A percentile compares a stretch with the other conserved stretches of the same genome.
phyloP scores from a whole-genome alignment of 2,888 invertebrate genomes.

The Saturnia japonica region DNA sequence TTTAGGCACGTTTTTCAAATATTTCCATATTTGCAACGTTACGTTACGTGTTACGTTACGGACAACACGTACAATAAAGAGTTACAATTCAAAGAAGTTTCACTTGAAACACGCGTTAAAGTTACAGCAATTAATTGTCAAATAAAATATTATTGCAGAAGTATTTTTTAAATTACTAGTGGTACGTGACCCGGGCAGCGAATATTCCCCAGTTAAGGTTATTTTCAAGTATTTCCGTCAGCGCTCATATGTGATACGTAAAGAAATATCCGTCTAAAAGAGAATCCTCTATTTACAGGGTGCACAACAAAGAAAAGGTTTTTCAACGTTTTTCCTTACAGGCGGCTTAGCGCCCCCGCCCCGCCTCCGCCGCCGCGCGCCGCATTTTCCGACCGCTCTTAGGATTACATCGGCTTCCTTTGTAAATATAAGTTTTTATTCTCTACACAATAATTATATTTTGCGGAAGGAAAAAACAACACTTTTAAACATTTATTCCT shows the following conservation, averaged over 20 bases:
- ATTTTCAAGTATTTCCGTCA: neutral
- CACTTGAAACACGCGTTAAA: too few species aligned
- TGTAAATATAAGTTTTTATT: slow-evolving; percentile 4
- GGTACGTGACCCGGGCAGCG: neutral
- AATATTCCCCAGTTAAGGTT: neutral
- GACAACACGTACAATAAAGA: too few species aligned
- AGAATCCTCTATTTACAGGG: slow-evolving; percentile 4
- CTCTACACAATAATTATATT: neutral
- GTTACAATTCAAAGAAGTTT: too few species aligned
- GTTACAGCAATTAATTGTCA: too few species aligned
- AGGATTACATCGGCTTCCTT: slow-evolving; percentile 7
- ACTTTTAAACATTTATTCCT: neutral
- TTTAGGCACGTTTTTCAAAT: too few species aligned
- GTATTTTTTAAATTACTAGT: neutral
- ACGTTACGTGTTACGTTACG: too few species aligned
- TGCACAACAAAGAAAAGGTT: slow-evolving; percentile 13
- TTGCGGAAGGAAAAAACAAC: neutral
- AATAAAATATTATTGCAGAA: too few species aligned
- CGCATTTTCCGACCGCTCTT: slow-evolving; percentile 8
- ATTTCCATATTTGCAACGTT: too few species aligned
- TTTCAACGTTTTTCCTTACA: slow-evolving; percentile 2
- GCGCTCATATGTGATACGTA: neutral
- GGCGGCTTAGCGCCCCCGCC: neutral
- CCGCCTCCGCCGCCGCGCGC: too few species aligned
- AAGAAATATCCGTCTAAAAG: neutral